Evolutionary conservation across 2,113 vertebrate genomes (phyloP).

Genomic region (Elaphurus davidianus): DNA sequence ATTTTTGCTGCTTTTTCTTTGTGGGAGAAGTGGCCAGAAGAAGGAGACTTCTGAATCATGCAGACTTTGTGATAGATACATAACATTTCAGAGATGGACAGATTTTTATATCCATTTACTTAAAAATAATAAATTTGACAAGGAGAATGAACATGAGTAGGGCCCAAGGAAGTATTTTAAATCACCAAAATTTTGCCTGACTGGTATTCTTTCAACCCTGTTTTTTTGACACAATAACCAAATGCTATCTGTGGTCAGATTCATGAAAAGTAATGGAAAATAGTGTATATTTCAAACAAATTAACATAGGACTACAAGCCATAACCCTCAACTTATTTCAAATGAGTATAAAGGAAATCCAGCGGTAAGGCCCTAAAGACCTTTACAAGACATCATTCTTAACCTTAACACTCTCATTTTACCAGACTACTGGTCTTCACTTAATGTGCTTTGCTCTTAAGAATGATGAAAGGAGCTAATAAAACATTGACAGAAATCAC

Average conservation of each 20-base stretch:
- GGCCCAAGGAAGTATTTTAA: neutral
- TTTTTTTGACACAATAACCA: neutral
- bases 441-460: neutral
- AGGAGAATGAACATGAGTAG: neutral
- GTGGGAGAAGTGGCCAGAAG: neutral
- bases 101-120: neutral
- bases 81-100: neutral
- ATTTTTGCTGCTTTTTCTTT: neutral
- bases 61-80: neutral
- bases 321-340: neutral
- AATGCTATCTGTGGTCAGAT: neutral
- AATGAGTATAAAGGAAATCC: neutral
- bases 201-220: neutral
- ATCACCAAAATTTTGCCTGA: neutral
- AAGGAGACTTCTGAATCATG: neutral
- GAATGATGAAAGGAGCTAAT: neutral
- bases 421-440: neutral
- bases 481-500: neutral
- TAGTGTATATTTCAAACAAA: neutral
- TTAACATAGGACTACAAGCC: neutral
- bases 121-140: neutral
- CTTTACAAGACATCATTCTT: neutral
- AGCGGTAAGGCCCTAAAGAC: neutral
- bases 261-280: neutral
- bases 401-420: neutral